Conservation (phyloP, 2,797 vertebrate species). For the Pangasius djambal region DNA sequence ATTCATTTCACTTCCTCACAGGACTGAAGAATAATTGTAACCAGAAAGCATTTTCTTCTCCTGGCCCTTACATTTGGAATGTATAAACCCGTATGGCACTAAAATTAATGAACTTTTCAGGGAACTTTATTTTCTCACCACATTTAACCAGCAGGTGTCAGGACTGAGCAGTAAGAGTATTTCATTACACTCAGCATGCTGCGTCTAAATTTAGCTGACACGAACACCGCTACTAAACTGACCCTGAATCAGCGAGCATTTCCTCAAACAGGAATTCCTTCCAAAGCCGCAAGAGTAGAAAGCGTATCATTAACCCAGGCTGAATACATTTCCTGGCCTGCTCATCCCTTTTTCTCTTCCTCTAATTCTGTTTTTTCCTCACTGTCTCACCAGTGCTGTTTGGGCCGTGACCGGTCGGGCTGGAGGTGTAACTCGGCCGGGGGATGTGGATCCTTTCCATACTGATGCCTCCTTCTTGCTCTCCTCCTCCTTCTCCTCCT, state of each 20-base stretch:
- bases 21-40: neutral
- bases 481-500: slow-evolving; percentile 62
- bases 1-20: neutral
- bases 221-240: neutral
- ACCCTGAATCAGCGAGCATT: slow-evolving; percentile 12
- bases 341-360: slow-evolving; percentile 34
- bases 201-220: slow-evolving; percentile 14
- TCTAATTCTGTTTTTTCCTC: slow-evolving; percentile 30
- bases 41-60: neutral
- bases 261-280: slow-evolving; percentile 19
- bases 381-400: slow-evolving; percentile 73
- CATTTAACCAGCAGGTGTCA: slow-evolving; percentile 67
- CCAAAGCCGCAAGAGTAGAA: slow-evolving; percentile 12
- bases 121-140: neutral
- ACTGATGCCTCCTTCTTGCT: slow-evolving; percentile 71
- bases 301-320: slow-evolving; percentile 36
- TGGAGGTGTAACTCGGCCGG: slow-evolving; percentile 70
- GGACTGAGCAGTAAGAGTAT: slow-evolving; percentile 33
- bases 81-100: neutral
- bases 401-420: slow-evolving; percentile 63
- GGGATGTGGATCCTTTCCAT: slow-evolving; percentile 79
- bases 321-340: slow-evolving; percentile 49
- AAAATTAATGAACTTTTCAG: neutral
- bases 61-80: neutral
- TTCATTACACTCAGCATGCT: neutral